Evolutionary conservation across 2,113 vertebrate species (phyloP).

Genomic region (Romanogobio albipinnatus): DNA sequence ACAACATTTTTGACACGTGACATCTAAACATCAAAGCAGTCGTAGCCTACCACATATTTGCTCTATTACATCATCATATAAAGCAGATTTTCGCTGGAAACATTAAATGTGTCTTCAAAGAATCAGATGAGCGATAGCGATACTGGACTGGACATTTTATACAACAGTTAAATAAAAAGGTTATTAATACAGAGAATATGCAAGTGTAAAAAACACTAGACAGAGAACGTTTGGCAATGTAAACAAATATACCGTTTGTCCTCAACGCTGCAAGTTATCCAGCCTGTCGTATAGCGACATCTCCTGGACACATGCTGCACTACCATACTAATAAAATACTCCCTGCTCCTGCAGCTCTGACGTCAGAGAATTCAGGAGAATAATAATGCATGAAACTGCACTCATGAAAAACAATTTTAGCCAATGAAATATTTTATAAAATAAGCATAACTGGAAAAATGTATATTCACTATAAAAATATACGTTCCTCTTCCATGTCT

Average conservation of each 20-base stretch:
- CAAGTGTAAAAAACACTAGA: not conserved
- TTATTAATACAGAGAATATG: not conserved
- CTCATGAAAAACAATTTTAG: not conserved
- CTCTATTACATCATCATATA: not conserved
- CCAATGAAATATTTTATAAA: not conserved
- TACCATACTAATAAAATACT: not conserved
- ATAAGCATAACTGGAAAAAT: not conserved
- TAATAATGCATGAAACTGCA: not conserved
- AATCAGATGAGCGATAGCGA: not conserved
- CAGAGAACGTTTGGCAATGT: not conserved
- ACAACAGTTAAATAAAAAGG: not conserved
- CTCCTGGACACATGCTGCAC: slow-evolving; percentile 32
- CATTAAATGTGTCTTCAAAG: not conserved
- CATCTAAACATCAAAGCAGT: not conserved
- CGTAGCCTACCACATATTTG: not conserved
- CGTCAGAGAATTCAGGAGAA: not conserved
- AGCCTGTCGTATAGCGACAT: slow-evolving; percentile 39
- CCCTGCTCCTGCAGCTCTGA: not conserved
- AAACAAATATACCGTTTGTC: slow-evolving; percentile 9
- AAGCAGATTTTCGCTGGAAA: not conserved
- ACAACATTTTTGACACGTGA: not conserved
- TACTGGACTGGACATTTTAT: not conserved
- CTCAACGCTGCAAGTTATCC: not conserved
- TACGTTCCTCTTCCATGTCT: not conserved
- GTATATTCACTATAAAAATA: not conserved